Conservation (phyloP, 2,888 invertebrate species). For the Herminia tarsipennalis region DNA sequence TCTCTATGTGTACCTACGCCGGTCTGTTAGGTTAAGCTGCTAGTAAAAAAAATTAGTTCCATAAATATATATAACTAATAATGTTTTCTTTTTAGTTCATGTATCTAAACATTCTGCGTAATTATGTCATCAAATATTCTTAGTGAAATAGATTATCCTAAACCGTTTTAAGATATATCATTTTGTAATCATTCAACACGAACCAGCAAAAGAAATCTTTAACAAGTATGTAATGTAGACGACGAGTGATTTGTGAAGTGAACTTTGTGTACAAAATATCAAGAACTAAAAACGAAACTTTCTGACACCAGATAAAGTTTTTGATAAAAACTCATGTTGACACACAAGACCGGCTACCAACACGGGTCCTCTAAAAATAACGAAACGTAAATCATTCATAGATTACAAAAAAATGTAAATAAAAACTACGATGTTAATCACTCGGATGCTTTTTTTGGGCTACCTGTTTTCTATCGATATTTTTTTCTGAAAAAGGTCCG, state of each 20-base stretch:
- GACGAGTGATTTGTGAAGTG: constrained; percentile 9
- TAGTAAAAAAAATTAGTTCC: no score
- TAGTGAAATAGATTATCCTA: no score
- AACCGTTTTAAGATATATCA: no score
- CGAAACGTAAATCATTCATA: constrained; percentile 56
- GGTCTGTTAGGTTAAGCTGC: no score
- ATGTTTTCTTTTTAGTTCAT: no score
- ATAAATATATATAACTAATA: no score
- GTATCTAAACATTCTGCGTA: no score
- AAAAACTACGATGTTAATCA: constrained; percentile 64
- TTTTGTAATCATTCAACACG: no score
- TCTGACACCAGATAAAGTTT: constrained; percentile 34
- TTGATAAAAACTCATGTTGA: constrained; percentile 56
- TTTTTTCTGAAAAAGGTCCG: constrained; percentile 5
- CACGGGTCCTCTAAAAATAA: constrained; percentile 43
- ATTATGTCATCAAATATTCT: no score
- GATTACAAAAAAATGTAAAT: constrained; percentile 52
- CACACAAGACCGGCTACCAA: constrained; percentile 54
- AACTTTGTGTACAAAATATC: constrained; percentile 12
- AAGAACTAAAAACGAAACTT: constrained; percentile 32
- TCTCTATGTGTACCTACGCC: no score
- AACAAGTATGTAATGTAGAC: no score
- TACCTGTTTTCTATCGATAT: constrained; percentile 61
- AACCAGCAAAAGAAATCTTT: no score
- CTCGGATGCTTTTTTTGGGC: constrained; percentile 61